Evolutionary conservation across 1,140 invertebrate genomes (phyloP), one percentile per base, ranked within the genome.

Genomic region (Campoletis sonorensis): DNA sequence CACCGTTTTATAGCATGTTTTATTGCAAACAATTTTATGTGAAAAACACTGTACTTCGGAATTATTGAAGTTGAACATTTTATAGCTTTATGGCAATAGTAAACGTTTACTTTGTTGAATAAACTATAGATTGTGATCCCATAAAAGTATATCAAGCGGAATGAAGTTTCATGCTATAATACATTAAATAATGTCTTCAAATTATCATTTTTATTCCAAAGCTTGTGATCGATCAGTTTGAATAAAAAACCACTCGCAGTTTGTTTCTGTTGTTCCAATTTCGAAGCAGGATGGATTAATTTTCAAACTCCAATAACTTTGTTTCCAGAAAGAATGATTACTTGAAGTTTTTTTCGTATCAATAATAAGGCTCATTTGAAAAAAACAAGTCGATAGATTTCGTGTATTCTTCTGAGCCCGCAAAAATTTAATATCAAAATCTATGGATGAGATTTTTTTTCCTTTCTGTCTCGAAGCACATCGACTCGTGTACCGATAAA

Each of bases 341-440:
- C n/a, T 51, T 51, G 18, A 54, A 8, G n/a, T 18, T 7, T 54
- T 54, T 54, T 4, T 45, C 18, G 49, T 15, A 54, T n/a, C 5
- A 54, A 45, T 13, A 11, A 45, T 10, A 4, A 5, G 13, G 11
- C 8, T 45, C 40, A 13, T 45, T 45, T 45, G 40, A 11, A 45
- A 45, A 45, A 45, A 45, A 13, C 13, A 8, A 45, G 11, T 0
- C 11, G 40, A 45, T 45, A 4, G 11, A 10, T 5, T 45, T 10
- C 13, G 40, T 45, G 8, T 13, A n/a, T 45, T 45, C 1, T 45
- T 45, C 30, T 45, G 11, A 54, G 51, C 51, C 3, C 10, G 51
- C n/a, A n/a, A 54, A 54, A 54, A n/a, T 54, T 21, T 21, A 54
- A 54, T 54, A 54, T n/a, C n/a, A 54, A n/a, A n/a, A 54, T 54